Percentiles rank a stretch among this genome's conserved stretches.
Conservation (phyloP, 2,888 invertebrate genomes). For the Eupithecia tripunctaria region DNA sequence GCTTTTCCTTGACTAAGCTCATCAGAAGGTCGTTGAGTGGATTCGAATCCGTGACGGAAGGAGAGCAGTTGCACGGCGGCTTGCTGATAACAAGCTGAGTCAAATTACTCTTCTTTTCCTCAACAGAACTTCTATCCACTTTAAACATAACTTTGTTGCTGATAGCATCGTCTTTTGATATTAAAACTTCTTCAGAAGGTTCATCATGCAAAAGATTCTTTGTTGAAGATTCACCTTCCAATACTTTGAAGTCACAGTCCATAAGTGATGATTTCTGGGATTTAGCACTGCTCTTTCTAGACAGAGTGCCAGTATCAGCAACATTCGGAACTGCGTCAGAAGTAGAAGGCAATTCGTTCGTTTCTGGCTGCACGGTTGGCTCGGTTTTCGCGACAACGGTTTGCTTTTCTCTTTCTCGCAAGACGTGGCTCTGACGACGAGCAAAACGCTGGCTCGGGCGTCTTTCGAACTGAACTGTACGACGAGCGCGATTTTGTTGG, state of each 20-base stretch:
- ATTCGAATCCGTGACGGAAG: constrained; percentile 72
- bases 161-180: constrained; percentile 80
- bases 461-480: constrained; percentile 98
- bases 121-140: constrained; percentile 67
- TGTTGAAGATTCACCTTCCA: constrained; percentile 68
- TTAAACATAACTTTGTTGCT: constrained; percentile 79
- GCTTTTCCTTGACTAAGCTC: constrained; percentile 80
- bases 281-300: constrained; percentile 83
- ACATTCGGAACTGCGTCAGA: constrained; percentile 57
- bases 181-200: constrained; percentile 65
- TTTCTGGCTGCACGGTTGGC: constrained; percentile 57
- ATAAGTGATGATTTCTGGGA: constrained; percentile 81
- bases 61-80: constrained; percentile 78
- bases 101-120: constrained; percentile 77
- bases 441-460: constrained; percentile 98
- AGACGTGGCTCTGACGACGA: constrained; percentile 94
- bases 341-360: constrained; percentile 65
- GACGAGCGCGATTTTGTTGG: constrained; percentile 93
- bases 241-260: constrained; percentile 55
- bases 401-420: constrained; percentile 91
- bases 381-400: constrained; percentile 65
- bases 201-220: constrained; percentile 76
- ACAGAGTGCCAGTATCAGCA: constrained; percentile 64
- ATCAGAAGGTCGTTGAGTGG: constrained; percentile 80
- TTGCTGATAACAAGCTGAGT: constrained; percentile 75